Base-by-base conservation (phyloP, 1,140 invertebrate genomes). In the Ceratosolen fusciceps region DNA sequence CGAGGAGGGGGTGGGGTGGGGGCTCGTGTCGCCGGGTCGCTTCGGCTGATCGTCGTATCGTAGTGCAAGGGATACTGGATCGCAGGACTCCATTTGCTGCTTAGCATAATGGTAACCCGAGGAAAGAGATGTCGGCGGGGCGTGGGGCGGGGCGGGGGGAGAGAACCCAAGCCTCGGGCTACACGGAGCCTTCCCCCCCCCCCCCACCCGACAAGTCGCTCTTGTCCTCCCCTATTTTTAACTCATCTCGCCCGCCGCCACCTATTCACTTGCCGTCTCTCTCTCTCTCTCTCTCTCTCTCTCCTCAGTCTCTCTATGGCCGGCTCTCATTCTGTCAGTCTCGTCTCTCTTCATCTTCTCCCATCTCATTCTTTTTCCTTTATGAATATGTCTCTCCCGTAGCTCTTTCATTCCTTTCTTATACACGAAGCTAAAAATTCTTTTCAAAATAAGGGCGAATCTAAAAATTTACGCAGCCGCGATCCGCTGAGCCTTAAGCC, bases 81-180 rank as follows among this genome's bases (percentile, higher is more conserved):
- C 87, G 88, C 87, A 88, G 87, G 88, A 90, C 88, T 90, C 89
- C 89, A 90, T 90, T 90, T 90, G 88, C 88, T 89, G 89, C 90
- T 90, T 90, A 89, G 88, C 89, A 90, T 90, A 90, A 90, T 90
- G 88, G 89, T 88, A 90, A 90, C 87, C 86, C 85, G 88, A 90
- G 79, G 52, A 70, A 49, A 26, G 56, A 74, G 21, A 29, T 43
- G 47, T 49, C 47, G 47, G 47, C n/a, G n/a, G n/a, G 47, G 47
- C 9, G 19, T 9, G 47, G 47, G 47, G 47, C 9, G 47, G 47
- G 47, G 47, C 19, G 47, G 19, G 12, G 52, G 21, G 52, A 54
- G 14, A 54, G 5, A 54, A 4, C 39, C 3, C 31, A 26, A 52
- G 19, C 34, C 56, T 43, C 74, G 65, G 49, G 49, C 75, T n/a